These are phyloP conservation scores for Asarcornis scutulata DNA, from an alignment of 2,113 vertebrate genomes.

Conservation along the genomic window DNA sequence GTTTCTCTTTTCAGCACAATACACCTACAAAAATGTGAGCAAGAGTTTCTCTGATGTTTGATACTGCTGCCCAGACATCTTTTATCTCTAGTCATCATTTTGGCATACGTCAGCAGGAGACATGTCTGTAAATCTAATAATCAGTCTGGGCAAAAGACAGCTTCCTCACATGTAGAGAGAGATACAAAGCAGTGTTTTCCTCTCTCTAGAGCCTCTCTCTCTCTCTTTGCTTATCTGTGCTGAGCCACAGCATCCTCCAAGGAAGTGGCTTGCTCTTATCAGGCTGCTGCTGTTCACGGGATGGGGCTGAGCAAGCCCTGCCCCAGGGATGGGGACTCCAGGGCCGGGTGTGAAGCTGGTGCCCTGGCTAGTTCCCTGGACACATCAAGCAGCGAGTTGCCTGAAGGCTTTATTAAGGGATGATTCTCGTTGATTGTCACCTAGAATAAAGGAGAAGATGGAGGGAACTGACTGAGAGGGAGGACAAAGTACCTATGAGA, in stretches of 20 bases:
- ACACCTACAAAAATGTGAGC: neutral
- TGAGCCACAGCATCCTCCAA: neutral
- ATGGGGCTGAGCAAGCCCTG: neutral
- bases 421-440: neutral
- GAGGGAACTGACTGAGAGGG: neutral
- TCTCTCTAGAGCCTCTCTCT: neutral
- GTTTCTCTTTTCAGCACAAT: neutral
- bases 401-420: neutral
- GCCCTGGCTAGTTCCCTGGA: neutral
- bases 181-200: neutral
- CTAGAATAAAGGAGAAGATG: neutral
- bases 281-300: neutral
- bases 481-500: neutral
- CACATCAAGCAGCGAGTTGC: neutral
- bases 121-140: neutral
- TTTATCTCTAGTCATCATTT: neutral
- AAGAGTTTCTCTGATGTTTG: neutral
- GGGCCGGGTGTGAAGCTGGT: neutral
- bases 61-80: neutral
- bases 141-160: neutral
- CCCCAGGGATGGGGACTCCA: accelerated
- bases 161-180: neutral
- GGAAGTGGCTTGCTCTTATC: neutral
- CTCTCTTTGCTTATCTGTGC: neutral
- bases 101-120: neutral